These are phyloP conservation scores for Sarcophaga peregrina DNA, from an alignment of 1,140 invertebrate genomes.

Conservation along the genomic window DNA sequence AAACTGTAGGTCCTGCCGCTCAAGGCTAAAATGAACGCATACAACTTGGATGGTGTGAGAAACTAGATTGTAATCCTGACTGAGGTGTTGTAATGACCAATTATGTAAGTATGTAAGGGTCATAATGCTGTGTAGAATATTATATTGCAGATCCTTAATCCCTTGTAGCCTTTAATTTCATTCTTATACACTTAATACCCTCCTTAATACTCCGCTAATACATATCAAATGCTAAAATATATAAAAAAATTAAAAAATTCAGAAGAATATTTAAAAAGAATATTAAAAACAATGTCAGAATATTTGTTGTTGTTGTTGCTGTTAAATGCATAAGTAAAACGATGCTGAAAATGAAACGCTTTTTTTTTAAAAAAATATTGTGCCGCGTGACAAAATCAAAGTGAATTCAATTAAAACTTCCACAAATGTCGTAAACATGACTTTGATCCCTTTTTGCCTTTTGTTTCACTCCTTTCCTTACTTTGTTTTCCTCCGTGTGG, in stretches of 20 bases:
- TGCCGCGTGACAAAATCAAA: slow-evolving; percentile 37
- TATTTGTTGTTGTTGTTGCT: not conserved
- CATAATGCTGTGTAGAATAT: too few species aligned
- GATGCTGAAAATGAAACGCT: not conserved
- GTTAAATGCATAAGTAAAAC: not conserved
- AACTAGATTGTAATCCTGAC: too few species aligned
- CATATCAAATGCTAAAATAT: not conserved
- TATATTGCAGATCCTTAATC: too few species aligned
- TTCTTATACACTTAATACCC: not conserved
- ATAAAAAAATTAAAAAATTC: too few species aligned
- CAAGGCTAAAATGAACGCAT: too few species aligned
- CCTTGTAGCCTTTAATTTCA: too few species aligned
- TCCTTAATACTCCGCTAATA: not conserved
- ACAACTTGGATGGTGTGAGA: too few species aligned
- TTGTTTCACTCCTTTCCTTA: not conserved
- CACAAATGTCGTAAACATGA: slow-evolving; percentile 35
- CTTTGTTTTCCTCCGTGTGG: too few species aligned
- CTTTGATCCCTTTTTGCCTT: slow-evolving; percentile 19
- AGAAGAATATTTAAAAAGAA: not conserved
- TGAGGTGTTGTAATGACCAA: too few species aligned
- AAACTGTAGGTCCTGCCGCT: too few species aligned
- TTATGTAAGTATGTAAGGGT: too few species aligned
- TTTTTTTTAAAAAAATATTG: not conserved
- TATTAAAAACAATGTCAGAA: not conserved
- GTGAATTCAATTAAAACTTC: slow-evolving; percentile 36